Evolutionary conservation across 2,113 vertebrate genomes (phyloP), one percentile per base, ranked within the genome.

Genomic region (Phocoena sinus): DNA sequence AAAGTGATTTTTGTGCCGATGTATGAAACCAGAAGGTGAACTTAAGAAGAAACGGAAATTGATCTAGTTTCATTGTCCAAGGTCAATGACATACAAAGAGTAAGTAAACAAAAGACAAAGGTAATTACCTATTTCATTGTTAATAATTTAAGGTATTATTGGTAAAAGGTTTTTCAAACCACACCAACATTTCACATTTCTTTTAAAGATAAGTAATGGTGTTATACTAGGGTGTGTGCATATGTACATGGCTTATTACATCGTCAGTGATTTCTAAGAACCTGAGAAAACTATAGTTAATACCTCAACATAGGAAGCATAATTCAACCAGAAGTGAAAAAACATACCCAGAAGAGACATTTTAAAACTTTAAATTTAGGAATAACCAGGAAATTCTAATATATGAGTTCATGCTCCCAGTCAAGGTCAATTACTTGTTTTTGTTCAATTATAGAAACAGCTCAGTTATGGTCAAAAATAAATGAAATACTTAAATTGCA

Each of bases 51-150:
- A 97, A 97, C 3, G 74, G 58, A 87, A 87, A 80, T 50, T 58
- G 83, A 77, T 96, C n/a, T 93, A 71, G 62, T 89, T 95, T 91
- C 74, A 97, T 25, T 60, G 26, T 91, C 73, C 73, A 71, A 95
- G 71, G 86, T 93, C 77, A 96, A 93, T 85, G 60, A 91, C 31
- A 90, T 70, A 82, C 38, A 93, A 76, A 94, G 56, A 80, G 18
- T 73, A 96, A 95, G 89, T 70, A 96, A 94, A 96, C 20, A 88
- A 71, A 86, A 93, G 92, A 95, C 91, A 88, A 86, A 97, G 15
- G 73, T 87, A 87, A 96, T 88, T 81, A 92, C 60, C 58, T 74
- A 95, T 58, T 50, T 71, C 10, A 84, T 1, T 79, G 21, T 90
- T 93, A 94, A 87, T 89, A 89, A 96, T 60, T 95, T 63, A 96